These are phyloP conservation scores for Corydoras sp. DNA, from an alignment of 2,113 vertebrate genomes.

Conservation along the genomic window DNA sequence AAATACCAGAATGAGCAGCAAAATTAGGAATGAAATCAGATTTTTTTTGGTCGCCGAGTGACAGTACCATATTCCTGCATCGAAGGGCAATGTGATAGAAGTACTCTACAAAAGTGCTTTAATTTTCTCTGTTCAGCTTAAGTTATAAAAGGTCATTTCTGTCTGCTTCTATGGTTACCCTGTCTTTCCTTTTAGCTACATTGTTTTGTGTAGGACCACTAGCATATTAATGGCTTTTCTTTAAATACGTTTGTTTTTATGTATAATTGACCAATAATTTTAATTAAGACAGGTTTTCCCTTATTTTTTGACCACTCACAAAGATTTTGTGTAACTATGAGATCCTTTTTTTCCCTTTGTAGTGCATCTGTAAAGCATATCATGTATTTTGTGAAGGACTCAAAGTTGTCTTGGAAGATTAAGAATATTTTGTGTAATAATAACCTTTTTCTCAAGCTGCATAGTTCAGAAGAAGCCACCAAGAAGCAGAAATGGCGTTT, in stretches of 20 bases:
- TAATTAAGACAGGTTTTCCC: too few relatives aligned
- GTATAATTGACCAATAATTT: neutral
- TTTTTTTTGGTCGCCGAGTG: too few relatives aligned
- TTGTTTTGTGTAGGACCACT: neutral
- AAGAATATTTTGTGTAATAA: neutral
- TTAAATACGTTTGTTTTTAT: neutral
- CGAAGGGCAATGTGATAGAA: neutral
- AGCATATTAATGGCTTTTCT: neutral
- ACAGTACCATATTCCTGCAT: too few relatives aligned
- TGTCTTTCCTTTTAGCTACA: constrained; percentile 1
- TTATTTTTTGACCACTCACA: too few relatives aligned
- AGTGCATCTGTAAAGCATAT: neutral
- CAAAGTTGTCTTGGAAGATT: neutral
- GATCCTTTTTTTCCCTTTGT: neutral
- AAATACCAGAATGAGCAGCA: too few relatives aligned
- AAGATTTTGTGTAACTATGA: too few relatives aligned
- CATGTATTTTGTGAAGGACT: neutral
- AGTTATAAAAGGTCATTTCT: neutral
- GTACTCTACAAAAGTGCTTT: neutral
- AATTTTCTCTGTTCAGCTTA: neutral
- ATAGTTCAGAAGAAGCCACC: constrained; percentile 66
- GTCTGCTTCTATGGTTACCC: neutral
- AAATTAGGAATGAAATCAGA: too few relatives aligned
- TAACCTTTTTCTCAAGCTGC: constrained; percentile 61
- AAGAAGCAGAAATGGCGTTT: constrained; percentile 60